Evolutionary conservation across 1,140 invertebrate species (phyloP), one percentile per base, ranked within the genome.

Genomic region (Brachionus koreanus): DNA sequence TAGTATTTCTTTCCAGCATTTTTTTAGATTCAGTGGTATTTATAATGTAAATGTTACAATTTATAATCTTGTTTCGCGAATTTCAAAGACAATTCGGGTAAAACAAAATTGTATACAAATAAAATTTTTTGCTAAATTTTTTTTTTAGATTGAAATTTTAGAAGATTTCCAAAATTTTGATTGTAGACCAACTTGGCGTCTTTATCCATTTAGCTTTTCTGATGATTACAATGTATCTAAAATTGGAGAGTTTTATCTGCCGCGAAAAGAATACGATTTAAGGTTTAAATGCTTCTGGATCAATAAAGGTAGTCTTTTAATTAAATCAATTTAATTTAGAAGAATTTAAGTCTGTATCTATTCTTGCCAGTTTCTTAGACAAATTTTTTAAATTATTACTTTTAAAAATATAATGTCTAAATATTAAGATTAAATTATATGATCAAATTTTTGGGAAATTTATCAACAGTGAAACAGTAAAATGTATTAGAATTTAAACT

Each of bases 181-280:
- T 46, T 74, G 69, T 49, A 13, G 43, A n/a, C 69, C 69, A 74
- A 74, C 69, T 4, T 74, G 69, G 69, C 69, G 69, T 74, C 42
- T 74, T 13, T 74, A 13, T 46, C 69, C 69, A n/a, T 74, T 25
- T 74, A 43, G 43, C 25, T 46, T 46, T 46, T 10, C 23, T 12
- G 39, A 43, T 29, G 69, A 74, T 74, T 46, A 46, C 25, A 46
- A 74, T 74, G 12, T 74, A 25, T 13, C 69, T 2, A 74, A 46
- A 74, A 25, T 74, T 29, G 25, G 42, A 5, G 39, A 74, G 13
- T 19, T 23, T 46, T 74, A 74, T 46, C 25, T 74, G 23, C 39
- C 39, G 13, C 16, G 33, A 46, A 74, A 74, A 74, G 69, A 74
- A 33, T 74, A 46, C 46, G 69, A 74, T 46, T 46, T 74, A 25